These are phyloP conservation scores for Lordiphosa mommai DNA, from an alignment of 1,140 invertebrate genomes.

Conservation along the genomic window DNA sequence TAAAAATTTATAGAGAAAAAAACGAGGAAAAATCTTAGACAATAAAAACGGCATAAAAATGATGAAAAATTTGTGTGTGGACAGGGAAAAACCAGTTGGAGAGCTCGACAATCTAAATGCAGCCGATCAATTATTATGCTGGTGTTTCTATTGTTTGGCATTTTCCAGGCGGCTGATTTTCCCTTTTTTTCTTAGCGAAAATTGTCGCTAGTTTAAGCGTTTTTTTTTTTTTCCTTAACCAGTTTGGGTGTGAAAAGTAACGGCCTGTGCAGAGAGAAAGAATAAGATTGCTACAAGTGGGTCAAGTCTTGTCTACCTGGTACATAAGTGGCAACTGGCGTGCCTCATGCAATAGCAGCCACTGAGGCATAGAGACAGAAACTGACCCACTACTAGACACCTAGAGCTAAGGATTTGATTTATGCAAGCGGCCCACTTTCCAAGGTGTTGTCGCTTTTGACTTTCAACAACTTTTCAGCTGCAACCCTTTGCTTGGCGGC, in stretches of 20 bases:
- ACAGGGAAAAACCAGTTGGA: slow-evolving; percentile 54
- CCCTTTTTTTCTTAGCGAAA: slow-evolving; percentile 14
- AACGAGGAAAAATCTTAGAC: slow-evolving; percentile 45
- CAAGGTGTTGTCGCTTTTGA: slow-evolving; percentile 1
- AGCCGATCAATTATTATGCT: slow-evolving; percentile 55
- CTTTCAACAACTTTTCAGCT: slow-evolving; percentile 2
- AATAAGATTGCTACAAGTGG: slow-evolving; percentile 49
- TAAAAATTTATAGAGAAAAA: slow-evolving; percentile 25
- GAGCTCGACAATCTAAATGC: slow-evolving; percentile 41
- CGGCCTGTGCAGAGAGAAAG: slow-evolving; percentile 21
- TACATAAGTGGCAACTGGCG: slow-evolving; percentile 32
- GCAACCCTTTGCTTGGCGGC: slow-evolving; percentile 8
- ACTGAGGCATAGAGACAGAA: slow-evolving; percentile 36
- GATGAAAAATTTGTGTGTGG: slow-evolving; percentile 36
- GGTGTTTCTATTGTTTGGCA: slow-evolving; percentile 48
- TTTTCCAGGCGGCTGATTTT: slow-evolving; percentile 59
- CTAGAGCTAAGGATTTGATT: slow-evolving; percentile 47
- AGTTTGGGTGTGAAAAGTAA: slow-evolving; percentile 70
- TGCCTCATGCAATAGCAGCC: slow-evolving; percentile 49
- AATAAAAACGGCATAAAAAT: slow-evolving; percentile 59
- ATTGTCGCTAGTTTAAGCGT: slow-evolving; percentile 63
- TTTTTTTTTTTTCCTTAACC: slow-evolving; percentile 33
- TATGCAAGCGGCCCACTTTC: slow-evolving; percentile 55
- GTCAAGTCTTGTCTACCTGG: slow-evolving; percentile 26
- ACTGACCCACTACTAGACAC: slow-evolving; percentile 48